phyloP scores from a whole-genome alignment of 2,797 vertebrate genomes.

The Pangasius larnaudii region DNA sequence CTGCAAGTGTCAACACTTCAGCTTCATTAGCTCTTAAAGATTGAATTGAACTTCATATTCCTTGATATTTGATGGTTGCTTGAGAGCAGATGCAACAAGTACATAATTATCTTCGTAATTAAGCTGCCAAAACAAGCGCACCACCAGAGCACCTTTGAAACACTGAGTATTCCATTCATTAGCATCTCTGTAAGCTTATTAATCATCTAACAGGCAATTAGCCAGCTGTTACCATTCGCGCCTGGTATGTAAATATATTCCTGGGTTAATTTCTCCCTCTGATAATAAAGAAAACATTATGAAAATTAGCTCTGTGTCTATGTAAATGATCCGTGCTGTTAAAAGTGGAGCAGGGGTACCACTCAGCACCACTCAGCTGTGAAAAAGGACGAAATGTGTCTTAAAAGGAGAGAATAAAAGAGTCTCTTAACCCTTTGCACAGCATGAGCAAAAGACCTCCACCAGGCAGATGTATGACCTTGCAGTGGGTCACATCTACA shows the following conservation, averaged over 20 bases:
- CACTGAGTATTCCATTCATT: slow-evolving; percentile 93
- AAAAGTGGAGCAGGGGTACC: slow-evolving; percentile 83
- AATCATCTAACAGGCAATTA: slow-evolving; percentile 99
- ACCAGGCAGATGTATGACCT: slow-evolving; percentile 64
- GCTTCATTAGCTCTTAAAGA: slow-evolving; percentile 77
- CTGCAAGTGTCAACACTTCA: slow-evolving; percentile 70
- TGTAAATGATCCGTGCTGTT: slow-evolving; percentile 87
- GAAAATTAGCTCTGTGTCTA: slow-evolving; percentile 89
- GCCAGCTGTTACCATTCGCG: slow-evolving; percentile 91
- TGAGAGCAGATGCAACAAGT: slow-evolving; percentile 95
- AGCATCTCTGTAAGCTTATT: slow-evolving; percentile 99
- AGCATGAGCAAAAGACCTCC: slow-evolving; percentile 72
- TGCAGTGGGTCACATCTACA: slow-evolving; percentile 24
- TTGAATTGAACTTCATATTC: slow-evolving; percentile 89
- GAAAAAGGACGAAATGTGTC: slow-evolving; percentile 48
- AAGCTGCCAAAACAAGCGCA: slow-evolving; percentile 91
- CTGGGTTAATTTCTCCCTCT: slow-evolving; percentile 91
- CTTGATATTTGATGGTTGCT: slow-evolving; percentile 95
- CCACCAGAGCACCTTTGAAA: slow-evolving; percentile 97
- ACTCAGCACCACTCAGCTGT: slow-evolving; percentile 75
- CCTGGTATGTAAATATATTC: slow-evolving; percentile 92
- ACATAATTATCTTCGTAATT: slow-evolving; percentile 97
- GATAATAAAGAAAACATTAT: slow-evolving; percentile 95
- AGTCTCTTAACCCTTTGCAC: slow-evolving; percentile 64
- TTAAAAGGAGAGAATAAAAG: slow-evolving; percentile 18